Base-by-base conservation (phyloP, 1,140 invertebrate genomes). In the Sesamia nonagrioides region DNA sequence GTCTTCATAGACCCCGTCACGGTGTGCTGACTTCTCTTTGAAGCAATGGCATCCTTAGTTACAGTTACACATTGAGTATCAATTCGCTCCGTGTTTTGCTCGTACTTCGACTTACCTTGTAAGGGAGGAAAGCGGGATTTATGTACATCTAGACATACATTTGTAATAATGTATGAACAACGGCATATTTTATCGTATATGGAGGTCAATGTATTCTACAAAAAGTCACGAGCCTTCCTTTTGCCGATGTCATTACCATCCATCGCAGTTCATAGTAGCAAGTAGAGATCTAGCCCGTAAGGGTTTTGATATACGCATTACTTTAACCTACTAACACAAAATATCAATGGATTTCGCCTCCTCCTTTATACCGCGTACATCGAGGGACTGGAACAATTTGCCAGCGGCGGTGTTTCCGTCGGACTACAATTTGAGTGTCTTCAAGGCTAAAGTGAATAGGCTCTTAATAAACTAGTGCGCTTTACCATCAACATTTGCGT, bases 1-100 rank as follows among this genome's bases (percentile, higher is more conserved):
- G n/a, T n/a, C n/a, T n/a, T n/a, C n/a, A n/a, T n/a, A n/a, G n/a
- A n/a, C n/a, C n/a, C n/a, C n/a, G n/a, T n/a, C n/a, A n/a, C n/a
- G n/a, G n/a, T n/a, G n/a, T n/a, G n/a, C n/a, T n/a, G n/a, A n/a
- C n/a, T n/a, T n/a, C n/a, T n/a, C n/a, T n/a, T n/a, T n/a, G n/a
- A 5, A 15, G 45, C 45, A 45, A 45, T n/a, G 58, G 5, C 61
- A 69, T n/a, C 66, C 66, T 48, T 69, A 48, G 40, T 27, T 48
- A 69, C 66, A 50, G 66, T 69, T 48, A 63, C 17, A 63, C 60
- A 63, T 63, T 66, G 37, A 66, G 66, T 69, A 69, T 69, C 66
- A 69, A 69, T 69, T 50, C 66, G 45, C 21, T 69, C 45, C 66
- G 66, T 69, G 66, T 69, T 69, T 69, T 69, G 66, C 66, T 69